Evolutionary conservation across 37 sponge, comb jelly and placozoan genomes (phyloP).

Genomic region (Corticium candelabrum): DNA sequence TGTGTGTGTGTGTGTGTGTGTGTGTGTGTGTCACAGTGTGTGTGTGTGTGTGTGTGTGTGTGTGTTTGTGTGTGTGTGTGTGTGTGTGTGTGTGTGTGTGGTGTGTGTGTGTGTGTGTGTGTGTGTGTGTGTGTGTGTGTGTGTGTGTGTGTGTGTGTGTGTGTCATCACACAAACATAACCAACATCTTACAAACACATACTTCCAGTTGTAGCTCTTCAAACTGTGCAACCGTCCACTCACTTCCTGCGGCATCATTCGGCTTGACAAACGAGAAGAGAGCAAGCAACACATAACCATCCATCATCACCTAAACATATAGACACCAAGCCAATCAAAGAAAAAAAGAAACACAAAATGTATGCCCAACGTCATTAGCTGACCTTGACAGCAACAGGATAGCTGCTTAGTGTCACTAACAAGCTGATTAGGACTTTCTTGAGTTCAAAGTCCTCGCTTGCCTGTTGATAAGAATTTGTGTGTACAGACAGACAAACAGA

Average conservation of each 20-base stretch:
- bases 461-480: no score
- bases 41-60: no score
- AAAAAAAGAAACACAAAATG: background rate
- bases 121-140: no score
- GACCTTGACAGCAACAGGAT: slow-evolving; percentile 59
- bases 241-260: slow-evolving; percentile 64
- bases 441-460: slow-evolving; percentile 97
- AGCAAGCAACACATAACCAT: slow-evolving; percentile 45
- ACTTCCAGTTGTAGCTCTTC: slow-evolving; percentile 95
- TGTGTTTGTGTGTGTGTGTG: no score
- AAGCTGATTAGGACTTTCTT: slow-evolving; percentile 72
- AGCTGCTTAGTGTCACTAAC: slow-evolving; percentile 46
- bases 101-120: no score
- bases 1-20: no score
- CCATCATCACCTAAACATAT: slow-evolving; percentile 46
- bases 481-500: no score
- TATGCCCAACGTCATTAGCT: background rate
- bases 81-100: no score
- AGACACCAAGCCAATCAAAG: background rate
- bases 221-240: slow-evolving; percentile 88
- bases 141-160: no score
- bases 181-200: no score
- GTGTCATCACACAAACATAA: no score
- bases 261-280: slow-evolving; percentile 83
- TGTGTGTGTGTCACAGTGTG: no score